Percentiles rank a stretch among this genome's conserved stretches.
Conservation (phyloP, 2,797 vertebrate species). For the Falco novaeseelandiae region DNA sequence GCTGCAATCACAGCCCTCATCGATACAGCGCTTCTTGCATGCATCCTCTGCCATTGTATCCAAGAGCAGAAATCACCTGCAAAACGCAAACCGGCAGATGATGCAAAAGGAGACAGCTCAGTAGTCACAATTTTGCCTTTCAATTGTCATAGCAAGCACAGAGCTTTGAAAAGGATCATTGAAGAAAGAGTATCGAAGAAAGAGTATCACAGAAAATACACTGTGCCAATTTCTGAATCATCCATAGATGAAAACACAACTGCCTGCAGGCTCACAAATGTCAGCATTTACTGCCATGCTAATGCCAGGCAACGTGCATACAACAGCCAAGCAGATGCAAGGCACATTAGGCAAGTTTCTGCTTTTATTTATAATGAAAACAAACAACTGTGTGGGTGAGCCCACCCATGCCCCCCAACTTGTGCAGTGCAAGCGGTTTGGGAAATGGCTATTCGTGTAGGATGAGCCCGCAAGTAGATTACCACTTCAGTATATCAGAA, state of each 20-base stretch:
- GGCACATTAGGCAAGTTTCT: not conserved
- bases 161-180: not conserved
- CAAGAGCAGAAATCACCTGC: not conserved
- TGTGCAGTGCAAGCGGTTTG: not conserved
- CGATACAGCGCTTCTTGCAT: slow-evolving; percentile 70
- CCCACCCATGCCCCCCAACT: not conserved
- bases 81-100: not conserved
- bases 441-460: not conserved
- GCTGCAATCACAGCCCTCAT: slow-evolving; percentile 63
- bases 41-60: not conserved
- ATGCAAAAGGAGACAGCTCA: not conserved
- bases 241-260: not conserved
- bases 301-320: not conserved
- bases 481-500: no score
- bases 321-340: not conserved
- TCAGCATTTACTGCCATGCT: not conserved
- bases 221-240: not conserved
- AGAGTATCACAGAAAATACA: not conserved
- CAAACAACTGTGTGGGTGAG: fast-evolving
- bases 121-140: not conserved
- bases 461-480: not conserved
- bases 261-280: not conserved
- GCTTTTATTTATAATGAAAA: not conserved
- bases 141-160: fast-evolving
- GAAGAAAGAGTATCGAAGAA: not conserved